These are phyloP conservation scores for Platyrinchus mystaceus DNA, from an alignment of 2,797 vertebrate genomes.

Conservation along the genomic window DNA sequence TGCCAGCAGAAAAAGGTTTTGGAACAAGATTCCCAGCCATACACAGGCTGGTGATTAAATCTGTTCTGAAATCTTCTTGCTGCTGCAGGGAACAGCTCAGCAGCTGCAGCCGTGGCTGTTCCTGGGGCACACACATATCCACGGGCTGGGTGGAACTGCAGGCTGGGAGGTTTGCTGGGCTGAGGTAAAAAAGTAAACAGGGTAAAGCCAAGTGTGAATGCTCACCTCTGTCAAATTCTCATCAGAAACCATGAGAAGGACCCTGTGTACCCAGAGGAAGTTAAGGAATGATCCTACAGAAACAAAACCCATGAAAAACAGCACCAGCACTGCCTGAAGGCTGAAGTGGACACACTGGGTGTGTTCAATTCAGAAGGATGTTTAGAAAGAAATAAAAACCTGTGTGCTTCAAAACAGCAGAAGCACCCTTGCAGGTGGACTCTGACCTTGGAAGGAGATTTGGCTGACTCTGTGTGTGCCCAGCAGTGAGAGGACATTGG, in stretches of 20 bases:
- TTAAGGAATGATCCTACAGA: neutral
- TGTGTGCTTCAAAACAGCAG: neutral
- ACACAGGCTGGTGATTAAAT: neutral
- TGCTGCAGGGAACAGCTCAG: neutral
- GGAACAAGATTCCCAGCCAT: neutral
- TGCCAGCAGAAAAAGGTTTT: neutral
- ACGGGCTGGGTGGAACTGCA: neutral
- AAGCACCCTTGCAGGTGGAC: neutral
- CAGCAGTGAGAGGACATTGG: neutral
- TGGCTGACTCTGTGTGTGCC: neutral
- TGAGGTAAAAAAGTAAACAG: no score
- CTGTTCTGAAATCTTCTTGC: neutral
- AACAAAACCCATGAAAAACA: neutral
- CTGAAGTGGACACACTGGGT: neutral
- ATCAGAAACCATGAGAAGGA: neutral
- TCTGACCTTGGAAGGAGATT: neutral
- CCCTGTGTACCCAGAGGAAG: neutral
- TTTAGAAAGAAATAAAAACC: neutral
- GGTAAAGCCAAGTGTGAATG: neutral
- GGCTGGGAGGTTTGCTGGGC: neutral
- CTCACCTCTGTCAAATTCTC: neutral
- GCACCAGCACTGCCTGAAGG: neutral
- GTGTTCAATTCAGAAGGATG: neutral
- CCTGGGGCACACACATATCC: neutral
- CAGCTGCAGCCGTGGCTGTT: neutral